Conservation (phyloP, 1,140 invertebrate genomes). For the Acyrthosiphon pisum region DNA sequence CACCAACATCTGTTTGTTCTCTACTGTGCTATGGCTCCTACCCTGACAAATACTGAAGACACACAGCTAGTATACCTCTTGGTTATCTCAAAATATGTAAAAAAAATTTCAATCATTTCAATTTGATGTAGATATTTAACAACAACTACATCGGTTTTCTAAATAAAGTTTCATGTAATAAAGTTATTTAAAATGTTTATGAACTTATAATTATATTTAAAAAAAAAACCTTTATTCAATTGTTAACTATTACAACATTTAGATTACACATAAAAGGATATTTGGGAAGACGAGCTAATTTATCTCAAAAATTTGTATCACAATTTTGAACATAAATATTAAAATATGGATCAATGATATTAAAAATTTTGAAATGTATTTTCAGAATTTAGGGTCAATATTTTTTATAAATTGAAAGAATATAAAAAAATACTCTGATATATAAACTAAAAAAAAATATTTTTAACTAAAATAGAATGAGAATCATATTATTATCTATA, state of each 20-base stretch:
- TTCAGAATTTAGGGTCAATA: background rate
- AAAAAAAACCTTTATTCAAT: background rate
- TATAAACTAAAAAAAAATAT: slow-evolving; percentile 25
- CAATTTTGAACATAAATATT: slow-evolving; percentile 3
- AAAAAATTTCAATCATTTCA: background rate
- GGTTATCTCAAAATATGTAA: background rate
- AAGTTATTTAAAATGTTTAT: background rate
- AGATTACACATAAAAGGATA: background rate
- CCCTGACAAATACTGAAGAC: too few species aligned
- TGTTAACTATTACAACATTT: background rate
- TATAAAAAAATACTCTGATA: slow-evolving; percentile 34
- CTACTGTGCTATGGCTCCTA: background rate
- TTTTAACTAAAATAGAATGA: slow-evolving; percentile 46
- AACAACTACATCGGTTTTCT: background rate
- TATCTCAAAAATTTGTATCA: slow-evolving; percentile 6
- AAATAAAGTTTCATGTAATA: background rate
- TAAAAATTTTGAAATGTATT: background rate
- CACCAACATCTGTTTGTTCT: background rate
- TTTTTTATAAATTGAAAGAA: slow-evolving; percentile 26
- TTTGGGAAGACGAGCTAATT: slow-evolving; percentile 7
- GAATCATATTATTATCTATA: slow-evolving; percentile 23
- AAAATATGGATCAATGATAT: background rate
- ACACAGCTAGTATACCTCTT: too few species aligned
- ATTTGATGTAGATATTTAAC: background rate
- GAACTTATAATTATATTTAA: background rate